A percentile compares a stretch with the other conserved stretches of the same genome.
Evolutionary conservation across 2,113 vertebrate species (phyloP).

Genomic region (Channa argus): DNA sequence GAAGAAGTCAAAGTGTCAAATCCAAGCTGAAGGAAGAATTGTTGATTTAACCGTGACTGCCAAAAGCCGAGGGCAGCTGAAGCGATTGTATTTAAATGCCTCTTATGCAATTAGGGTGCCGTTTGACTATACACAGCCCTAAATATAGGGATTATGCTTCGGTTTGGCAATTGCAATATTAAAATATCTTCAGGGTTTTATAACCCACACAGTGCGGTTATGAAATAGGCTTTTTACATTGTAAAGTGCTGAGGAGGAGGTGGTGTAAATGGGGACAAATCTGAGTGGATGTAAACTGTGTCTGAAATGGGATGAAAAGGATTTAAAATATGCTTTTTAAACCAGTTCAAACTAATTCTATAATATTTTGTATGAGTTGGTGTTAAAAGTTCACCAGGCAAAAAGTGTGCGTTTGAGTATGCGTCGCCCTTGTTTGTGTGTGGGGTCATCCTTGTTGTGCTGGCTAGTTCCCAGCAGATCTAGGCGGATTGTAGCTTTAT

Average conservation of each 20-base stretch:
- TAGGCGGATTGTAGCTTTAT: slow-evolving; percentile 68
- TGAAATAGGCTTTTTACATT: slow-evolving; percentile 45
- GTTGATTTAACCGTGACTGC: slow-evolving; percentile 39
- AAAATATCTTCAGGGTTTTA: slow-evolving; percentile 51
- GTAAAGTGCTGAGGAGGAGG: slow-evolving; percentile 22
- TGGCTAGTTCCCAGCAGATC: slow-evolving; percentile 47
- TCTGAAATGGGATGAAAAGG: slow-evolving; percentile 17
- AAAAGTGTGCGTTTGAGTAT: slow-evolving; percentile 11
- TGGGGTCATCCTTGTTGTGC: slow-evolving; percentile 20
- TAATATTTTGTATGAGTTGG: slow-evolving; percentile 10
- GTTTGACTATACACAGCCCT: slow-evolving; percentile 19
- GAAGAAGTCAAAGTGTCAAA: slow-evolving; percentile 27
- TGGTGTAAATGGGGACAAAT: slow-evolving; percentile 2
- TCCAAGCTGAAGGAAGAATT: slow-evolving; percentile 25
- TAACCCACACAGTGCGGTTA: slow-evolving; percentile 42
- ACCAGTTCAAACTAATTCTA: slow-evolving; percentile 41
- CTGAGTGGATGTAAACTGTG: slow-evolving; percentile 7
- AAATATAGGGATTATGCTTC: slow-evolving; percentile 54
- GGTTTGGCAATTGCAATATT: slow-evolving; percentile 45
- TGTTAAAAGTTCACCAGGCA: slow-evolving; percentile 28
- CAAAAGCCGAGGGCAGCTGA: slow-evolving; percentile 26
- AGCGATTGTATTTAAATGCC: slow-evolving; percentile 40
- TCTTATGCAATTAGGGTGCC: slow-evolving; percentile 36
- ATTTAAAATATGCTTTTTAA: slow-evolving; percentile 15
- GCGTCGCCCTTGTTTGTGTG: slow-evolving; percentile 25